A percentile compares a stretch with the other conserved stretches of the same genome.
phyloP scores from a whole-genome alignment of 2,888 invertebrate species.

The Melanotus villosus region DNA sequence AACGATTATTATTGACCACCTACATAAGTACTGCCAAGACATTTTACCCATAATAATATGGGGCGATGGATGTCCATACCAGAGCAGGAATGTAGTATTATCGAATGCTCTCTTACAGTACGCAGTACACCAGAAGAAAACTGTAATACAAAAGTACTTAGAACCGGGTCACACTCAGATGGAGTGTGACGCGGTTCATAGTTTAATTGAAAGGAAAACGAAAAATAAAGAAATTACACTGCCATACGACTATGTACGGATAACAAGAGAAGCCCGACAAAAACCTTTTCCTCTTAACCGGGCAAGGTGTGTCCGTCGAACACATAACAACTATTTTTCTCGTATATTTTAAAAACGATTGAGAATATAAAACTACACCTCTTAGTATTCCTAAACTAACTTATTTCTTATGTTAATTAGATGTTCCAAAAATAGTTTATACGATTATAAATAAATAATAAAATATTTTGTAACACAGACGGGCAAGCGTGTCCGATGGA shows the following conservation, averaged over 20 bases:
- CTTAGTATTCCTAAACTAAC: no score
- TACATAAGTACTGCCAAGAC: constrained; percentile 11
- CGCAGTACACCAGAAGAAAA: constrained; percentile 26
- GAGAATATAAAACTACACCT: no score
- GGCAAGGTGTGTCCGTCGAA: no score
- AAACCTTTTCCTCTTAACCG: neutral
- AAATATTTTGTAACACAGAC: no score
- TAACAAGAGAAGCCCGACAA: neutral
- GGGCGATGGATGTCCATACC: constrained; percentile 37
- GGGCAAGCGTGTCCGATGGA: no score
- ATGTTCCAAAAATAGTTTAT: no score
- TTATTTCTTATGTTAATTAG: no score
- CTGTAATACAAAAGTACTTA: constrained; percentile 38
- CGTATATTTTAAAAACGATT: no score
- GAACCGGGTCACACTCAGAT: constrained; percentile 45
- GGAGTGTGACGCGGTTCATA: constrained; percentile 31
- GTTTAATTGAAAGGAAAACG: neutral
- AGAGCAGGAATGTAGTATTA: constrained; percentile 38
- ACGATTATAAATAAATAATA: no score
- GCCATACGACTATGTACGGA: neutral
- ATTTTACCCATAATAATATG: constrained; percentile 30
- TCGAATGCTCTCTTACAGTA: constrained; percentile 38
- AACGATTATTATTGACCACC: constrained; percentile 22
- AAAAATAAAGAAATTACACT: constrained; percentile 3
- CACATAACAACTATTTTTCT: no score